phyloP scores from a whole-genome alignment of 2,797 vertebrate genomes.

The Syngnathus acus region DNA sequence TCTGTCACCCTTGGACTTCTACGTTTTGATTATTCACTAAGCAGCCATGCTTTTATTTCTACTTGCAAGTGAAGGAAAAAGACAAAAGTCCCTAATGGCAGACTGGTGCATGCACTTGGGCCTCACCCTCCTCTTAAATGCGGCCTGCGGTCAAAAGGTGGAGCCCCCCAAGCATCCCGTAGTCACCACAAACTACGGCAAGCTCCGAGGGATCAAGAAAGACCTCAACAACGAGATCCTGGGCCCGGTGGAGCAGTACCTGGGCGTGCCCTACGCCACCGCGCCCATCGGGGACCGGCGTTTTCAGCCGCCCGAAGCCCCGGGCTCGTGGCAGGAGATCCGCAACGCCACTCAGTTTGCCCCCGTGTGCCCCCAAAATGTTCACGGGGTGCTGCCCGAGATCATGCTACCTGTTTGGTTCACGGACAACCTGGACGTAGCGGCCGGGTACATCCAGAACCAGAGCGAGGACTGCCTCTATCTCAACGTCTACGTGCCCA shows the following conservation, averaged over 20 bases:
- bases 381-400: constrained; percentile 84
- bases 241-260: constrained; percentile 85
- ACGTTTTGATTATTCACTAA: constrained; percentile 6
- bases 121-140: constrained; percentile 57
- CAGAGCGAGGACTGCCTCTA: constrained; percentile 93
- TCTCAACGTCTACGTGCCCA: constrained; percentile 90
- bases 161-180: constrained; percentile 76
- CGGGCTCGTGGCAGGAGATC: constrained; percentile 85
- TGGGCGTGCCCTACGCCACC: constrained; percentile 87
- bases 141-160: constrained; percentile 63
- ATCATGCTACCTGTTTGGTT: constrained; percentile 95
- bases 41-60: constrained; percentile 49
- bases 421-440: constrained; percentile 88
- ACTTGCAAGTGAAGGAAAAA: constrained; percentile 35
- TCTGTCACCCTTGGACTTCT: constrained; percentile 5
- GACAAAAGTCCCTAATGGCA: constrained; percentile 35
- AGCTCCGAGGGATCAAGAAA: constrained; percentile 81
- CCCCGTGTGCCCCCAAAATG: constrained; percentile 88
- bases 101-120: constrained; percentile 55
- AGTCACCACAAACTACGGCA: constrained; percentile 86
- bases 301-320: constrained; percentile 86
- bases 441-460: constrained; percentile 86
- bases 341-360: constrained; percentile 87
- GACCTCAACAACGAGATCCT: constrained; percentile 91
- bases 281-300: constrained; percentile 83